Base-by-base conservation (phyloP, 1,140 invertebrate genomes). In the Neotoxoptera formosana region DNA sequence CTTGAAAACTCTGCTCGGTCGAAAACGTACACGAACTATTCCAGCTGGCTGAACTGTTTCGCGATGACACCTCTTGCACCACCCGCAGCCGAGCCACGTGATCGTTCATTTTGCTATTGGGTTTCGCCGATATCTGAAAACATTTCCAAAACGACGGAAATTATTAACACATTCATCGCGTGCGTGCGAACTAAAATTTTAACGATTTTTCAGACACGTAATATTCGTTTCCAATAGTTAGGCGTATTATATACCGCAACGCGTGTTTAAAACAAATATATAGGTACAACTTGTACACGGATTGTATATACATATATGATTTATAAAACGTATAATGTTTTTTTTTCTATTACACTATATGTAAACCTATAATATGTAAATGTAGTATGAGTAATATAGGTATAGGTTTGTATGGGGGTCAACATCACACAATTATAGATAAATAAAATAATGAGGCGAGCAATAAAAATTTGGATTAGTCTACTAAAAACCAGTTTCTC, bases 1-100 rank as follows among this genome's bases (percentile, higher is more conserved):
- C 91, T 30, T 76, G 90, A 25, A 92, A 81, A 93, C 91, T 93
- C 4, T 93, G 67, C 20, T 93, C 91, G 23, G 91, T 93, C 1
- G 91, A 93, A 56, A 93, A 84, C 20, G 91, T 93, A 21, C 91
- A 93, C 51, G 91, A 93, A 84, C 91, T 93, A 21, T 83, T 93
- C 91, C 91, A 93, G 36, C 91, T 93, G 45, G 76, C 76, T 7
- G 91, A 93, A 93, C 91, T 93, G 81, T 93, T 93, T 21, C 91
- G 45, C 1, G 91, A 93, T 34, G 91, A 93, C 7, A 93, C 91
- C n/a, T 93, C 81, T 93, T 93, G 91, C 7, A 93, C 91, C 48
- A 93, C 91, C 23, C 81, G 81, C n/a, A 93, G 51, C 14, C 91
- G 91, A 41, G 91, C 91, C 48, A 93, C 91, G 51, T 93, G 91